These are phyloP conservation scores for Morpho helenor DNA, from an alignment of 2,888 invertebrate genomes.

Conservation along the genomic window DNA sequence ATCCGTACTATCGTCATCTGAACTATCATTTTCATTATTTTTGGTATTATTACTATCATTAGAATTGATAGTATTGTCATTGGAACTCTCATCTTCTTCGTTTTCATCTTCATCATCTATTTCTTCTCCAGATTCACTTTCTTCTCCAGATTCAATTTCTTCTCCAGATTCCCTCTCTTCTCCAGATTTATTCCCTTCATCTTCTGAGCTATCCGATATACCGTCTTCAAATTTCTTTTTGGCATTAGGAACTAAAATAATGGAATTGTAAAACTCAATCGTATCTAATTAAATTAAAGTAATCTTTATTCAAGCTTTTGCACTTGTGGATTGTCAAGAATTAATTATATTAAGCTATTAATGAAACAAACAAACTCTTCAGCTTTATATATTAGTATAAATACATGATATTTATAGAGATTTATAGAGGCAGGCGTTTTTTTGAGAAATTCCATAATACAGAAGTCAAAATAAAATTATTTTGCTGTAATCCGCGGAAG, in stretches of 20 bases:
- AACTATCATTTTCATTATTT: not conserved
- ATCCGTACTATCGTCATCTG: too few relatives aligned
- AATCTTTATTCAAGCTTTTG: too few relatives aligned
- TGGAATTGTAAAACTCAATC: not conserved
- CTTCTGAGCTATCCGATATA: slow-evolving; percentile 61
- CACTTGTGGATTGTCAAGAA: too few relatives aligned
- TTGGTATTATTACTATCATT: slow-evolving; percentile 30
- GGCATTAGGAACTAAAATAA: slow-evolving; percentile 57
- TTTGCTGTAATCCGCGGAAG: too few relatives aligned
- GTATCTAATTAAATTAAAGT: not conserved
- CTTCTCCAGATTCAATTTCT: slow-evolving; percentile 25
- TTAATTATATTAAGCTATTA: too few relatives aligned
- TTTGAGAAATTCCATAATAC: too few relatives aligned
- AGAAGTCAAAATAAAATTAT: too few relatives aligned
- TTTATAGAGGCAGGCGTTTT: too few relatives aligned
- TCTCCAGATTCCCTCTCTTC: slow-evolving; percentile 43
- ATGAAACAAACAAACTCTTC: too few relatives aligned
- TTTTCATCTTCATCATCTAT: slow-evolving; percentile 42
- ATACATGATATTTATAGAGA: too few relatives aligned
- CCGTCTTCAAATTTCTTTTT: slow-evolving; percentile 63
- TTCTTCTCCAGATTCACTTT: slow-evolving; percentile 40
- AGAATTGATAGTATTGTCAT: slow-evolving; percentile 42
- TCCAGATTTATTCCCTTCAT: slow-evolving; percentile 45
- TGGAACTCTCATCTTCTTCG: slow-evolving; percentile 30
- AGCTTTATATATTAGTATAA: too few relatives aligned